These are phyloP conservation scores for Plagodis pulveraria DNA, from an alignment of 2,888 invertebrate species.

Conservation along the genomic window DNA sequence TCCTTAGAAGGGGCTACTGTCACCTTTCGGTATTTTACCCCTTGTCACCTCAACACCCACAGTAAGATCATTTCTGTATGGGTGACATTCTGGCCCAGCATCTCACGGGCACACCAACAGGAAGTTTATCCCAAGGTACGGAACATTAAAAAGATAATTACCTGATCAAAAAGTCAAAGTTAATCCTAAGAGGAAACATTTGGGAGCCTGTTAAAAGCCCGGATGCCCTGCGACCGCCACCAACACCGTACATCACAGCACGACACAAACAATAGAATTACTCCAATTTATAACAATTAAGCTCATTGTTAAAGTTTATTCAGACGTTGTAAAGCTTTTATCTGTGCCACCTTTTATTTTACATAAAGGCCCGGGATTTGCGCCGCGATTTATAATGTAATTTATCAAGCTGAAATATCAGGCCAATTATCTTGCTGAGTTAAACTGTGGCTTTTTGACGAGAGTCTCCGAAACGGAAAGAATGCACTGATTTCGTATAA, in stretches of 20 bases:
- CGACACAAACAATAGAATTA: conserved; percentile 25
- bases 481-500: too few relatives aligned
- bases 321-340: conserved; percentile 32
- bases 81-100: too few relatives aligned
- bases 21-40: too few relatives aligned
- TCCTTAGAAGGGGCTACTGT: too few relatives aligned
- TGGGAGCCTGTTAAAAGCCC: conserved; percentile 14
- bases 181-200: conserved; percentile 18
- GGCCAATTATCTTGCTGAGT: conserved; percentile 69
- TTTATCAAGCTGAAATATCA: conserved; percentile 74
- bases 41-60: too few relatives aligned
- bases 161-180: conserved; percentile 3
- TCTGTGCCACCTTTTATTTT: conserved; percentile 29
- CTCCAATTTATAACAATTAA: conserved; percentile 28
- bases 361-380: conserved; percentile 24
- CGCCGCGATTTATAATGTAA: conserved; percentile 64
- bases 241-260: conserved; percentile 8
- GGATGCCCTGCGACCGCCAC: conserved; percentile 12
- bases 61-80: too few relatives aligned
- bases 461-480: conserved; percentile 1
- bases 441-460: conserved; percentile 48
- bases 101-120: too few relatives aligned
- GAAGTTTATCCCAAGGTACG: too few relatives aligned
- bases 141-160: too few relatives aligned
- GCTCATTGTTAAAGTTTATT: conserved; percentile 29